Conservation (phyloP, 2,113 vertebrate species). For the Tychaedon coryphoeus region DNA sequence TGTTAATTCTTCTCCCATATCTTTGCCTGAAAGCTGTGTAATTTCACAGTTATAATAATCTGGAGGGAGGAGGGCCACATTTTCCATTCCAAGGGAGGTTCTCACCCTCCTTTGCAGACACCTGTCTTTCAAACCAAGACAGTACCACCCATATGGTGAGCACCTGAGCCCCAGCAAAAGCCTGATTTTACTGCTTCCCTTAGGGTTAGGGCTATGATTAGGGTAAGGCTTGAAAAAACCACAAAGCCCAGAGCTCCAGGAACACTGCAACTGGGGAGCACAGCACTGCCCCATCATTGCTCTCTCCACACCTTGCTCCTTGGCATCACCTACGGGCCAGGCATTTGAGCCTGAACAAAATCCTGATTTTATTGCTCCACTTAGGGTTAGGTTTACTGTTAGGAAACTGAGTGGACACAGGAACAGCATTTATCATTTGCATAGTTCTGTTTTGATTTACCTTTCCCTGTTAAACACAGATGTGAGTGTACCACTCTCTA, state of each 20-base stretch:
- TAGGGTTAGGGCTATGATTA: neutral
- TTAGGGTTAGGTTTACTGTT: neutral
- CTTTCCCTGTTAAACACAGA: neutral
- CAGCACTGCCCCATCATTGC: rapidly evolving
- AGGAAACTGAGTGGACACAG: neutral
- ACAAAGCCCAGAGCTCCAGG: too few species aligned
- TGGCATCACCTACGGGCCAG: rapidly evolving
- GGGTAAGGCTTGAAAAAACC: neutral
- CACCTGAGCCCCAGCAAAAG: neutral
- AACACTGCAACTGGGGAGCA: too few species aligned
- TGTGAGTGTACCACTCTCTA: neutral
- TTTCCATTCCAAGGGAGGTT: neutral
- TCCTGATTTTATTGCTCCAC: neutral
- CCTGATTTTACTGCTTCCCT: neutral
- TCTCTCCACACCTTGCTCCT: neutral
- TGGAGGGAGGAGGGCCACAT: neutral
- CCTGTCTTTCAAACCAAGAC: neutral
- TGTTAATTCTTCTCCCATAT: neutral
- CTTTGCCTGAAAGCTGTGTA: rapidly evolving
- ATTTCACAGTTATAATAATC: neutral
- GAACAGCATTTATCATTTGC: neutral
- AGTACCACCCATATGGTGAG: neutral
- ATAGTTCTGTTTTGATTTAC: neutral
- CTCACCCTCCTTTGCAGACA: neutral
- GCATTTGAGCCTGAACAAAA: neutral